Base-by-base conservation (phyloP, 2,888 invertebrate species). In the Eupithecia insigniata region DNA sequence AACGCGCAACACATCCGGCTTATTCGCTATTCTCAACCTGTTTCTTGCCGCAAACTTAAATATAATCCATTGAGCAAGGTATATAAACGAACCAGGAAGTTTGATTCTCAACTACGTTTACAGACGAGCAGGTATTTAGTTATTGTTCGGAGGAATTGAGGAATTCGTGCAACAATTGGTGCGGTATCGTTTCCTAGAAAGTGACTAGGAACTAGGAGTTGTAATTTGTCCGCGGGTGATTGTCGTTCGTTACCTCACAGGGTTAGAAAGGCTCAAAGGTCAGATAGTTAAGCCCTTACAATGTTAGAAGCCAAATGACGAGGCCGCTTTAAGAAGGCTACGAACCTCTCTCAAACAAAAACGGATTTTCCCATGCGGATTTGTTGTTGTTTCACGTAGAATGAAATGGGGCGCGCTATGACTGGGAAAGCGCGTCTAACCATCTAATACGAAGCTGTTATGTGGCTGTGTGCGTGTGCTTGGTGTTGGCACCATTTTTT, bases 141-240 rank as follows among this genome's bases (percentile, higher is more conserved):
- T 69, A 72, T 64, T 67, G 26, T 55, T 51, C 62, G 66, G 62
- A 55, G 73, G 66, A 70, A 72, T 70, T 66, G 46, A 64, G 72
- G 66, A 66, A 69, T 72, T 64, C 69, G 65, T 71, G 71, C 65
- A 71, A 67, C 72, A 70, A 72, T 72, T 70, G 72, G 30, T 66
- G 64, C 16, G 16, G 26, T 36, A 43, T 18, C 46, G 68, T 64
- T 75, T 76, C 71, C 75, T 71, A 73, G 73, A 69, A 76, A 76
- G 75, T 71, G 67, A 32, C 67, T 28, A 43, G 67, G 51, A 71
- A 70, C 28, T 58, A 65, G 65, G 26, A 36, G 36, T 26, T 26
- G 34, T 64, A 36, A 36, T 64, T 64, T 34, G 64, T 36, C 34
- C 36, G 36, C 10, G 32, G 5, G 61, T n/a, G 61, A 32, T n/a